A percentile compares a stretch with the other conserved stretches of the same genome.
Conservation (phyloP, 2,113 vertebrate genomes). For the Neolamprologus ventralis region DNA sequence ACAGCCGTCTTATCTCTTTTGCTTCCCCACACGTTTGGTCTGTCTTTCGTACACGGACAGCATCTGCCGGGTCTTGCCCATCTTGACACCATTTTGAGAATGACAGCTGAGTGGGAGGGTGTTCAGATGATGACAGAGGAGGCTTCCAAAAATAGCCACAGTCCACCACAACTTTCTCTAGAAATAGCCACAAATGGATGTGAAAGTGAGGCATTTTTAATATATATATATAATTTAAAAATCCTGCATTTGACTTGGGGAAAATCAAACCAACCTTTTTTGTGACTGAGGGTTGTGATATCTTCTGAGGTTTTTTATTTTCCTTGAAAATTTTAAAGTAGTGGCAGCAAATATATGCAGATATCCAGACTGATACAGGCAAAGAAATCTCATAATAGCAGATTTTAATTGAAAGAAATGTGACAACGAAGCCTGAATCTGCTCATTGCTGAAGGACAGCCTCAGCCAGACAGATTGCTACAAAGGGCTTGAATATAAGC, state of each 20-base stretch:
- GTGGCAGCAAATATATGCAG: background rate
- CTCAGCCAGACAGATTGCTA: background rate
- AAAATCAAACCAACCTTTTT: background rate
- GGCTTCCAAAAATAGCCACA: constrained; percentile 55
- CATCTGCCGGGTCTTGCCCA: constrained; percentile 24
- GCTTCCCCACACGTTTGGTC: background rate
- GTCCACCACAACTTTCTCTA: constrained; percentile 7
- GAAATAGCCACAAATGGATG: constrained; percentile 10
- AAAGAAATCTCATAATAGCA: background rate
- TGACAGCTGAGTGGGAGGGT: constrained; percentile 59
- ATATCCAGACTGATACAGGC: background rate
- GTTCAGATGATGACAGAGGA: constrained; percentile 29
- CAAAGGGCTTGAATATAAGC: constrained; percentile 15
- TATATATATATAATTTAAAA: background rate
- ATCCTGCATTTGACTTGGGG: background rate
- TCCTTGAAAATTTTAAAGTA: background rate
- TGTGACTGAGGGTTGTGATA: background rate
- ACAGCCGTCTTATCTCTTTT: background rate
- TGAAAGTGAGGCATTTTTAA: background rate
- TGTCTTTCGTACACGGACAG: background rate
- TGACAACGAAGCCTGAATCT: background rate
- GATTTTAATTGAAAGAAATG: background rate
- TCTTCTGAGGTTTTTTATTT: background rate
- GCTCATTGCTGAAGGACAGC: background rate
- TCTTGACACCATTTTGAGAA: constrained; percentile 43